Base-by-base conservation (phyloP, 2,797 vertebrate genomes). In the Scleropages formosus region DNA sequence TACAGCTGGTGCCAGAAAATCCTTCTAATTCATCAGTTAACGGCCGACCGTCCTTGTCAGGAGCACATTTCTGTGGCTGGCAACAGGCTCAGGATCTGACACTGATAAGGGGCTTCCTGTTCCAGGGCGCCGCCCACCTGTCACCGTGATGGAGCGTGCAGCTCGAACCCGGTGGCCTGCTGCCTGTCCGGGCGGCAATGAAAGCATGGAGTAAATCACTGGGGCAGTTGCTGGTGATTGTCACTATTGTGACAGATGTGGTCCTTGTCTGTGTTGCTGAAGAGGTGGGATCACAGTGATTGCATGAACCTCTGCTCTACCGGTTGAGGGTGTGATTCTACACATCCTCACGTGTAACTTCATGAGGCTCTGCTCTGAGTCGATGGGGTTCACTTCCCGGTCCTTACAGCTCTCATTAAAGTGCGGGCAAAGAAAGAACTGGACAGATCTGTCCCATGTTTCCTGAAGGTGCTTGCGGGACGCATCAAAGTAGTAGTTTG, bases 361-460 rank as follows among this genome's bases (percentile, higher is more conserved):
- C 97, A 93, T 99, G 78, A 99, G 86, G 84, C 99, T 99, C 79
- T 99, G 91, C 79, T 99, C 98, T 0, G 97, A 98, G 88, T 99
- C 97, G 75, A 99, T 98, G 13, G 97, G 97, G 10, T 99, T 99
- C 81, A 99, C 97, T 83, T 99, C 98, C 49, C 98, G 89, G 82
- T 99, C 97, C 88, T 99, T 99, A 86, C 98, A 99, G 88, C 96
- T 98, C 88, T 96, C 96, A 66, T 99, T 98, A 88, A 99, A 99
- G 78, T 99, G 86, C 8, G 98, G 98, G 75, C 96, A 97, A 73
- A 98, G 87, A 83, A 99, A 99, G 92, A 99, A 99, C 84, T 99
- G 98, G 24, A 98, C 89, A 91, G 88, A 99, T 98, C 97, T 96
- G 85, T 99, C 96, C 27, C 99, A 87, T 0, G 97, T 98, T 83